A percentile compares a stretch with the other conserved stretches of the same genome.
These are phyloP conservation scores for Empis stercorea DNA, from an alignment of 2,888 invertebrate species.

Conservation along the genomic window DNA sequence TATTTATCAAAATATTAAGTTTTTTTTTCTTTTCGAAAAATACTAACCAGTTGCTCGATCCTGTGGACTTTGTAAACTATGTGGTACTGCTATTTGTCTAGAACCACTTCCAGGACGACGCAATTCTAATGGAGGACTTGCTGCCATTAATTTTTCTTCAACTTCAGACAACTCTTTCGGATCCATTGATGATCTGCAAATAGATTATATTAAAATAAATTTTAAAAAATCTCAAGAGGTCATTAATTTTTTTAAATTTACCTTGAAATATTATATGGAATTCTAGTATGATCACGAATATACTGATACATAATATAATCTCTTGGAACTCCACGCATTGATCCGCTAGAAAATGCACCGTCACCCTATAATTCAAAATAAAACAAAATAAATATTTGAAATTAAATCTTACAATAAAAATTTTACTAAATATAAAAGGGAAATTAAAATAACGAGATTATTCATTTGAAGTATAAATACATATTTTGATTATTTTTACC, in stretches of 20 bases:
- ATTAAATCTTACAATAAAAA: not conserved
- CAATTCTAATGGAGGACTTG: conserved; percentile 61
- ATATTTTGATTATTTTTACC: conserved; percentile 42
- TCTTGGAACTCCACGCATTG: conserved; percentile 23
- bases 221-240: not conserved
- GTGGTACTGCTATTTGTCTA: conserved; percentile 50
- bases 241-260: conserved; percentile 7
- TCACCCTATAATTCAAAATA: conserved; percentile 39
- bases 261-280: conserved; percentile 20
- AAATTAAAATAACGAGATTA: not conserved
- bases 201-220: not conserved
- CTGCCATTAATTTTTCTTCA: conserved; percentile 43
- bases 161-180: conserved; percentile 24
- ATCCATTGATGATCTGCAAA: conserved; percentile 11
- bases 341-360: conserved; percentile 32
- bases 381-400: conserved; percentile 3
- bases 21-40: not conserved
- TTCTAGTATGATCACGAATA: conserved; percentile 36
- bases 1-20: not conserved
- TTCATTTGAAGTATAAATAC: conserved; percentile 1
- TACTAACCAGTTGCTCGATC: conserved; percentile 48
- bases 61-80: conserved; percentile 54
- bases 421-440: conserved; percentile 20
- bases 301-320: conserved; percentile 36
- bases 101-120: conserved; percentile 45